Evolutionary conservation across 2,797 vertebrate species (phyloP), one percentile per base, ranked within the genome.

Genomic region (Pipistrellus pipistrellus): DNA sequence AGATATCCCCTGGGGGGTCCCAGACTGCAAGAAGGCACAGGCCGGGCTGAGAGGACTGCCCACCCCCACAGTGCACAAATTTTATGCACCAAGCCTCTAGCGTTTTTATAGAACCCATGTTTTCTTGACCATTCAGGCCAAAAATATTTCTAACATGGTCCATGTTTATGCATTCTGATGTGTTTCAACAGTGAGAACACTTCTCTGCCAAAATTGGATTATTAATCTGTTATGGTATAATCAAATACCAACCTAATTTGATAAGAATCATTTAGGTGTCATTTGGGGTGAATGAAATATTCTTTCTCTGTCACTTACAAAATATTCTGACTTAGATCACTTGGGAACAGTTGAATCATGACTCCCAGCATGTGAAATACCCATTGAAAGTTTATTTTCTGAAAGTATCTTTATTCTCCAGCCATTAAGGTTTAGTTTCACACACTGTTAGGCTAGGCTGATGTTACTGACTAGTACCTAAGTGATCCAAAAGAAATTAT

Each of bases 251-350:
- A 10, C 3, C 27, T 53, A 85, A 93, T 1, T 82, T 57, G 59
- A 76, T 68, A 78, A 78, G 11, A 64, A 9, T 95, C 66, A 78
- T 89, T 91, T 77, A 78, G 41, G 71, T 93, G 27, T 68, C 35
- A 62, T 55, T 80, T 93, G 71, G 86, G 27, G 69, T 92, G 55
- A 93, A 85, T 81, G 30, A 89, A 94, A 91, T 89, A 64, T 78
- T 87, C 35, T 78, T 96, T 93, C 64, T 71, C 85, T 76, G 68
- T 71, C 93, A 86, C 55, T 66, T 66, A 1, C 15, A 78, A 53
- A 57, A 88, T 59, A 15, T 41, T 84, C 59, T 88, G 32, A 51
- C 41, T 68, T 75, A 81, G 48, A 44, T 94, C 51, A 96, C 69
- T 64, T 90, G 75, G 48, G 64, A 83, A 92, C 86, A 66, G 46